Base-by-base conservation (phyloP, 2,888 invertebrate species). In the Xylota sylvarum region DNA sequence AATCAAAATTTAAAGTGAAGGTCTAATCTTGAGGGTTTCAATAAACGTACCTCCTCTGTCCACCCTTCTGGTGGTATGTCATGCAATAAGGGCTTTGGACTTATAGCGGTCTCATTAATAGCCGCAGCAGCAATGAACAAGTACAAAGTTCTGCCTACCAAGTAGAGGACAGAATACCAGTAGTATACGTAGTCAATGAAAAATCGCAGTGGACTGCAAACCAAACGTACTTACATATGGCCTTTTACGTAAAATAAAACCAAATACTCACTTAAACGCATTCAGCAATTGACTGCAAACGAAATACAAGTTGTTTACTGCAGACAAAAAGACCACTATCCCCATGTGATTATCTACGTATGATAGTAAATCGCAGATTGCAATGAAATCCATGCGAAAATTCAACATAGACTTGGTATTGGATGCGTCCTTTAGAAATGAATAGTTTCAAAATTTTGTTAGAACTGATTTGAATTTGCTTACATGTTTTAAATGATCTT, bases 321-420 rank as follows among this genome's bases (percentile, higher is more conserved):
- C 67, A n/a, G 86, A 87, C 17, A 83, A 56, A 23, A 87, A 87
- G 2, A 83, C 62, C 10, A 87, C 19, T 7, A 78, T 46, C 10
- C 82, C 86, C 82, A 87, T 73, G n/a, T 78, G 78, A 4, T 69
- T 62, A 14, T 87, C 82, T 9, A 87, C 73, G 14, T 64, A 87
- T 2, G 72, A 67, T 2, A 87, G 43, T 1, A 87, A 50, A 17
- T 87, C 78, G 50, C 86, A 87, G 40, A 87, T 64, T 5, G 48
- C 43, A 17, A 87, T 78, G 37, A 78, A 87, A 70, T 87, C 86
- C 78, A 87, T 37, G 35, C 86, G 82, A 78, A 83, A 87, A 0
- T 17, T 60, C 0, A 58, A 12, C 83, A 87, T 87, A 9, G 72
- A 55, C 14, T 55, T 64, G 7, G 40, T 35, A 30, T 19, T 48